Base-by-base conservation (phyloP, 2,797 vertebrate species). In the Onychomys arenicola region DNA sequence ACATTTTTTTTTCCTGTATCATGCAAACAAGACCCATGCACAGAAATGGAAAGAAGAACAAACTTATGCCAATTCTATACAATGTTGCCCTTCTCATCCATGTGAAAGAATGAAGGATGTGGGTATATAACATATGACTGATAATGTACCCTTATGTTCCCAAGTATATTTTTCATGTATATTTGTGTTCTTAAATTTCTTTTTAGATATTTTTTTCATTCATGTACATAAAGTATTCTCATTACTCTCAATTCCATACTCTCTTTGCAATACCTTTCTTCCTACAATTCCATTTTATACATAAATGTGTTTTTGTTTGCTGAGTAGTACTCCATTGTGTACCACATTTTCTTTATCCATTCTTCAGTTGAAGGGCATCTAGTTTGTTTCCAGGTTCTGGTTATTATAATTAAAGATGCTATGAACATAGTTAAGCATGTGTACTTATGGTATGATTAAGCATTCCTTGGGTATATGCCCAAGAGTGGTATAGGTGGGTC, bases 121-220 rank as follows among this genome's bases (percentile, higher is more conserved):
- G 10, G 27, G 27, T 46, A 17, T 43, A 82, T 76, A 2, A 46
- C 3, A 59, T 59, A 21, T 46, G 84, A 83, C 19, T 78, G n/a
- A 3, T n/a, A 97, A 91, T 73, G 86, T 73, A 84, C 57, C 34
- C 90, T 32, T 19, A 71, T 17, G 27, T 92, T 89, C 78, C 75
- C 27, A 86, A 52, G 3, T 69, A 84, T 63, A 34, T 59, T 93
- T 93, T 94, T 55, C 5, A 73, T 76, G 8, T 34, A 52, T 19
- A 37, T 25, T 5, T 40, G 17, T 40, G 40, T 73, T 73, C 8
- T 73, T 73, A 40, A 25, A 11, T 73, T 73, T 25, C 19, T 73
- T 25, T 37, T 73, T 25, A 21, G 9, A 73, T 37, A 12, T 71
- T 37, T 40, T 40, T 40, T 73, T n/a, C 37, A 73, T 73, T 25